Conservation (phyloP, 2,113 vertebrate genomes). For the Podarcis cretensis region DNA sequence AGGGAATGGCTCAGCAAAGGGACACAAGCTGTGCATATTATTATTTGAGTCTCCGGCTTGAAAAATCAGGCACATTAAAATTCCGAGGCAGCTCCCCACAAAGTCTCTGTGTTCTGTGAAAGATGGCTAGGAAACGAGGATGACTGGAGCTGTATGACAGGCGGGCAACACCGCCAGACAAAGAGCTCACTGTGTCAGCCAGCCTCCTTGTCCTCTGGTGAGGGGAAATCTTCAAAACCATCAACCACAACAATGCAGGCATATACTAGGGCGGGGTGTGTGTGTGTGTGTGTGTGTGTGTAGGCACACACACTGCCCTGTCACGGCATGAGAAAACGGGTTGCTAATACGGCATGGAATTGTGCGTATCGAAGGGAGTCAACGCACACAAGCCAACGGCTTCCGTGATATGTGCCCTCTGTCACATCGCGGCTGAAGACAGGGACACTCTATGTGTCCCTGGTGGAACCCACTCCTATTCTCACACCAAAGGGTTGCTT, state of each 20-base stretch:
- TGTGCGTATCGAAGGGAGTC: not conserved
- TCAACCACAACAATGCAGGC: not conserved
- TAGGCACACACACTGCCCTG: not conserved
- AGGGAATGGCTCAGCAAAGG: constrained; percentile 10
- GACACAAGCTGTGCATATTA: constrained; percentile 16
- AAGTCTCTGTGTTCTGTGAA: constrained; percentile 61
- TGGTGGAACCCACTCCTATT: too few relatives aligned
- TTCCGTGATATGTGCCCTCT: not conserved
- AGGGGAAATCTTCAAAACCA: not conserved
- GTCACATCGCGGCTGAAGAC: not conserved
- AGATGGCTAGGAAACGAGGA: constrained; percentile 66
- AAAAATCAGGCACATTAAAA: constrained; percentile 67
- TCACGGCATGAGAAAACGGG: not conserved
- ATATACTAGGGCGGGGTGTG: not conserved
- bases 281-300: too few relatives aligned
- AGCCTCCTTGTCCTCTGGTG: constrained; percentile 51
- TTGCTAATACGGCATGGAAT: not conserved
- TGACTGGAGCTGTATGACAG: constrained; percentile 52
- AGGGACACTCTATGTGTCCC: not conserved
- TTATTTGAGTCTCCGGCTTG: constrained; percentile 27
- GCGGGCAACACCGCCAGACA: constrained; percentile 61
- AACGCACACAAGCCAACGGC: not conserved
- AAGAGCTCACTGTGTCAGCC: constrained; percentile 60
- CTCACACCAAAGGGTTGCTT: not conserved
- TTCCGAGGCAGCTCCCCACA: constrained; percentile 69